phyloP scores from a whole-genome alignment of 2,113 vertebrate genomes.

The Alouatta palliata region DNA sequence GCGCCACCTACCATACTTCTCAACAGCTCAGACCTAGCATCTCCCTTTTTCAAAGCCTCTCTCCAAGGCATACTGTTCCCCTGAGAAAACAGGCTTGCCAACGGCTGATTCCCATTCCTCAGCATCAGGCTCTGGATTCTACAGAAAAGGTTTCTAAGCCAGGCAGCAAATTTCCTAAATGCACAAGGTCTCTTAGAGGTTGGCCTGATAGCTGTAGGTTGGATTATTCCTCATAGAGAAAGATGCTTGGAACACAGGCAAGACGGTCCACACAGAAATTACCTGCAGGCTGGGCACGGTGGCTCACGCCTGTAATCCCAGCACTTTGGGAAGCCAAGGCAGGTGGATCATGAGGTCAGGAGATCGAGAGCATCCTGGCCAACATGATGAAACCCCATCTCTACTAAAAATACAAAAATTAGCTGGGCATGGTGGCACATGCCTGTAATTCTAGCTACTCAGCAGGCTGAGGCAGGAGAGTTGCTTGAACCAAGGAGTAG shows the following conservation, averaged over 20 bases:
- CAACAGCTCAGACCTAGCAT: background rate
- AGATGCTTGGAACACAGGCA: background rate
- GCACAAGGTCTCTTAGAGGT: background rate
- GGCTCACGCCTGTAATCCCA: too few relatives aligned
- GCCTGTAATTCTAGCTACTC: too few relatives aligned
- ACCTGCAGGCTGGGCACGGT: background rate
- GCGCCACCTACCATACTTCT: background rate
- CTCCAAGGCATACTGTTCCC: background rate
- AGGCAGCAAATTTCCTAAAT: background rate
- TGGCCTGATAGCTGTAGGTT: background rate
- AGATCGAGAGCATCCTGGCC: too few relatives aligned
- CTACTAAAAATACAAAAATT: too few relatives aligned
- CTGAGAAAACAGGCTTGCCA: background rate
- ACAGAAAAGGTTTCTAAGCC: background rate
- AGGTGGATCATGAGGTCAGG: too few relatives aligned
- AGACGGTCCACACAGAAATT: background rate
- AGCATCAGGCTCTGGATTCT: background rate
- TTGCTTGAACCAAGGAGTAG: too few relatives aligned
- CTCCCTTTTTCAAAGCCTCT: background rate
- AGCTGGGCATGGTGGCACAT: too few relatives aligned
- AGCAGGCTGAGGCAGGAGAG: too few relatives aligned
- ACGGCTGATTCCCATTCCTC: background rate
- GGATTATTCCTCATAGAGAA: background rate
- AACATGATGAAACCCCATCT: too few relatives aligned
- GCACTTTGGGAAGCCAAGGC: too few relatives aligned